Evolutionary conservation across 2,888 invertebrate genomes (phyloP).

Genomic region (Drosophila aldrichi): DNA sequence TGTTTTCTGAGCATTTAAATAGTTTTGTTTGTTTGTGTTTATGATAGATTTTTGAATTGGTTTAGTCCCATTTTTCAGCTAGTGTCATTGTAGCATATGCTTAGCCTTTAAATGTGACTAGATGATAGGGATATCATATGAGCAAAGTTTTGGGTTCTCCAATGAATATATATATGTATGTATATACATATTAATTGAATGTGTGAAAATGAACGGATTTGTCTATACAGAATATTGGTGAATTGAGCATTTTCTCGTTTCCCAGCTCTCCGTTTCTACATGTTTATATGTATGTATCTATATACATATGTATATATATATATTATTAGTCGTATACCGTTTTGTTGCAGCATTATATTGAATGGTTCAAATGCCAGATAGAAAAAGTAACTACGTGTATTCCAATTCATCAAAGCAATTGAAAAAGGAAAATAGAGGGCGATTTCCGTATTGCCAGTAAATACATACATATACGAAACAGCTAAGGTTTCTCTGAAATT

Average conservation of each 20-base stretch:
- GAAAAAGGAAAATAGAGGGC: constrained; percentile 59
- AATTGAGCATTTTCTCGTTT: constrained; percentile 16
- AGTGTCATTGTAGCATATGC: constrained; percentile 24
- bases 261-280: neutral
- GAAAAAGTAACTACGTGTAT: constrained; percentile 71
- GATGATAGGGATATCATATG: constrained; percentile 31
- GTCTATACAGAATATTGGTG: constrained; percentile 21
- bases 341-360: constrained; percentile 60
- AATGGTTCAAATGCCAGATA: constrained; percentile 38
- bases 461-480: constrained; percentile 72
- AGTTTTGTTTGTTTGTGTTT: too few species aligned
- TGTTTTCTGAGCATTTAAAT: too few species aligned
- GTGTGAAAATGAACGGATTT: constrained; percentile 16
- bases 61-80: constrained; percentile 10
- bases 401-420: constrained; percentile 80
- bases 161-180: constrained; percentile 1
- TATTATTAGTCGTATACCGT: constrained; percentile 32
- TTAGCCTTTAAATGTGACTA: constrained; percentile 35
- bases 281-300: neutral
- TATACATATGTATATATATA: neutral
- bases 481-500: constrained; percentile 74
- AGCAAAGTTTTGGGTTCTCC: constrained; percentile 24
- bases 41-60: neutral
- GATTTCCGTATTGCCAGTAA: constrained; percentile 49
- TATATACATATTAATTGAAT: neutral